Conservation (phyloP, 1,140 invertebrate genomes). For the Nasonia longicornis region DNA sequence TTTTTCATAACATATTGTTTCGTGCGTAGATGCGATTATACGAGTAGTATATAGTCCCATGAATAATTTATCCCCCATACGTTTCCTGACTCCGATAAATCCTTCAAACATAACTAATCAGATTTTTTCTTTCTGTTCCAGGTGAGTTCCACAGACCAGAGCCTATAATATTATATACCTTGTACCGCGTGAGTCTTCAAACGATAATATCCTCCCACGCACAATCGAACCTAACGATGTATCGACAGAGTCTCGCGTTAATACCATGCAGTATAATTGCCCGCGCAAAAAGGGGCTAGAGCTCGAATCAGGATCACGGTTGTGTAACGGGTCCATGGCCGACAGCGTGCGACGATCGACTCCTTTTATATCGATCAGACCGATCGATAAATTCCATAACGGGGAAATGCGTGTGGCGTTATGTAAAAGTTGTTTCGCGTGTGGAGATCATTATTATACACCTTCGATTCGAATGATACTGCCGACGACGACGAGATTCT, state of each 20-base stretch:
- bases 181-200: not conserved
- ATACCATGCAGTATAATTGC: no score
- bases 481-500: not conserved
- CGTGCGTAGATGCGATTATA: no score
- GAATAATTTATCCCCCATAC: no score
- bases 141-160: constrained; percentile 11
- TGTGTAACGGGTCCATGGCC: constrained; percentile 60
- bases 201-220: not conserved
- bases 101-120: not conserved
- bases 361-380: constrained; percentile 57
- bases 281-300: not conserved
- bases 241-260: no score
- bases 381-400: constrained; percentile 62
- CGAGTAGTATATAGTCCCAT: no score
- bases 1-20: no score
- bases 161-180: not conserved
- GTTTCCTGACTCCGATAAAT: no score
- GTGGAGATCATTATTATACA: not conserved
- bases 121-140: constrained; percentile 25
- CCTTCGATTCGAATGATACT: not conserved
- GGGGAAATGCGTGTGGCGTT: not conserved
- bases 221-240: no score
- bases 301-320: constrained; percentile 57
- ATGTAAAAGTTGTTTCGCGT: not conserved
- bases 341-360: constrained; percentile 51